phyloP scores from a whole-genome alignment of 1,140 invertebrate species.

The Coelopa frigida region DNA sequence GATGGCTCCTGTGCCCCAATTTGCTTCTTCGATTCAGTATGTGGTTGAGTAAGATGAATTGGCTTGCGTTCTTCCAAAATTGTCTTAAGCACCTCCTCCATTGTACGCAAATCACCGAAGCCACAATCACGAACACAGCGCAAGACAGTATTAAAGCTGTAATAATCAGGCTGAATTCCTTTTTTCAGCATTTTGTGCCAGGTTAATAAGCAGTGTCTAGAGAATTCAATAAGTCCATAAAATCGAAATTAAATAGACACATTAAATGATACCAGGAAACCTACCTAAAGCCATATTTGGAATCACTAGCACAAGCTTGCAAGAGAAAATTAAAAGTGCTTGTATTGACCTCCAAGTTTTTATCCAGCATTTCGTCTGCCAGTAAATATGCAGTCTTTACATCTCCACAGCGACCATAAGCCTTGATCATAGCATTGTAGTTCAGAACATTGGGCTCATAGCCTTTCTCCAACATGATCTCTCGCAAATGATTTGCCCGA shows the following conservation, averaged over 20 bases:
- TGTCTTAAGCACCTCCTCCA: conserved; percentile 45
- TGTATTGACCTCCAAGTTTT: conserved; percentile 54
- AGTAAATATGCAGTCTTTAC: conserved; percentile 67
- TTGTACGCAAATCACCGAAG: conserved; percentile 58
- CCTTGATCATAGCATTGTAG: conserved; percentile 86
- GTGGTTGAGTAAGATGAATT: too few relatives aligned
- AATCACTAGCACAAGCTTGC: conserved; percentile 72
- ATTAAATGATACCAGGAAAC: conserved; percentile 17
- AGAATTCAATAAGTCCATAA: neutral
- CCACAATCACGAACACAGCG: conserved; percentile 70
- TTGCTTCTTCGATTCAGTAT: too few relatives aligned
- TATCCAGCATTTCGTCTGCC: conserved; percentile 74
- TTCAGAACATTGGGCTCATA: conserved; percentile 65
- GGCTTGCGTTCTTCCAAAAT: conserved; percentile 16
- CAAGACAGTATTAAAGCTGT: conserved; percentile 75
- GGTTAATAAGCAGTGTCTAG: conserved; percentile 62
- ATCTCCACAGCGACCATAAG: conserved; percentile 75
- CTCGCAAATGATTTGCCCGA: conserved; percentile 56
- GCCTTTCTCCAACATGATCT: conserved; percentile 61
- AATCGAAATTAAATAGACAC: neutral
- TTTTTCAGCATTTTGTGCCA: conserved; percentile 72
- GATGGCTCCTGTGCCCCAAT: too few relatives aligned
- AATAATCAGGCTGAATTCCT: conserved; percentile 60
- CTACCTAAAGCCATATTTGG: conserved; percentile 62
- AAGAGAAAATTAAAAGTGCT: conserved; percentile 74